Base-by-base conservation (phyloP, 2,888 invertebrate genomes). In the Lithophane socia region DNA sequence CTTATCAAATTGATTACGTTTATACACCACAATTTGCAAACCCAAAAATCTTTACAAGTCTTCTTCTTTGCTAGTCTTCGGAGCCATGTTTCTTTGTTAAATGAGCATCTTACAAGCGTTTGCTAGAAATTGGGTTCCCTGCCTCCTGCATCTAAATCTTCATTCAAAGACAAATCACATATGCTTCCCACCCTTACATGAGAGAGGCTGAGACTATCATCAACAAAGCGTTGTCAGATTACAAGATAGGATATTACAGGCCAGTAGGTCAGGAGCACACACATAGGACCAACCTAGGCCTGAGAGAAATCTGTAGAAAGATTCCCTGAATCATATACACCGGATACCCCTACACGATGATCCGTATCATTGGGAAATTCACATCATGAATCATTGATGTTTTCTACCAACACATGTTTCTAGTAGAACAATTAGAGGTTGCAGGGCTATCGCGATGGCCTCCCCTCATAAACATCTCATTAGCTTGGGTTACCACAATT, bases 401-500 rank as follows among this genome's bases (percentile, higher is more conserved):
- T 84, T 84, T 79, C 83, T 74, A 74, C 66, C 7, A 71, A 74
- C 79, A 86, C 68, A 74, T 80, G 83, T 71, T 74, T 37, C 73
- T 12, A 72, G 60, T 58, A 68, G 74, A 86, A 84, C 84, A 84
- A 84, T 84, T 80, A 77, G 76, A 73, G 83, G 84, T 66, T 82
- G 49, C 13, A 21, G 64, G 84, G 86, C 83, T 80, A 84, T 84
- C 84, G 72, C 67, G 84, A 84, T 84, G 78, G 74, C 80, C 82
- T 74, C 69, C 12, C 67, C 24, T 71, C 80, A 71, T 82, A 86
- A 88, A 88, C 79, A 84, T 76, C 64, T 88, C 88, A 80, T 77
- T 74, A 79, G 73, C 63, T 56, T 77, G 12, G 79, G 77, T 76
- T 84, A 80, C 86, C 77, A 83, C 80, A 82, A 79, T 77, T 85